Conservation (phyloP, 2,797 vertebrate species). For the Phyllotis vaccarum region DNA sequence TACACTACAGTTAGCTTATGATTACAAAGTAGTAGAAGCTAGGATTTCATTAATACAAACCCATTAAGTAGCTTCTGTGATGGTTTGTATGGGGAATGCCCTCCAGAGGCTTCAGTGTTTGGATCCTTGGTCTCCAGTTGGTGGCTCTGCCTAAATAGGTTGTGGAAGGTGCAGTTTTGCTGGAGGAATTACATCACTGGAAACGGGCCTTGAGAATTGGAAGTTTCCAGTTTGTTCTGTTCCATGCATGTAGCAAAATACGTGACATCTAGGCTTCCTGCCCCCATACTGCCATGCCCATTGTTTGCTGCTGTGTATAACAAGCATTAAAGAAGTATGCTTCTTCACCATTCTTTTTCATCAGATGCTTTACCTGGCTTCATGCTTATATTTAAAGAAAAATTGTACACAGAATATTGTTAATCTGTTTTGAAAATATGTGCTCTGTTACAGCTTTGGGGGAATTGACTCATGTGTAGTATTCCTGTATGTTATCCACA, state of each 20-base stretch:
- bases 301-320: not conserved
- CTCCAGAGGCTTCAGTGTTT: not conserved
- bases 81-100: not conserved
- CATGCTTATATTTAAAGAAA: not conserved
- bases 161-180: not conserved
- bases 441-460: not conserved
- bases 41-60: not conserved
- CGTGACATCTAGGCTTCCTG: not conserved
- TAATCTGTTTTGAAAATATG: slow-evolving; percentile 46
- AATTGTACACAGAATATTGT: not conserved
- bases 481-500: not conserved
- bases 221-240: not conserved
- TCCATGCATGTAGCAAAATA: not conserved
- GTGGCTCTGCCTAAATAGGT: not conserved
- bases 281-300: rapidly evolving
- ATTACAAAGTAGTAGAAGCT: not conserved
- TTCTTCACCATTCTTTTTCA: not conserved
- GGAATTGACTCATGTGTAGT: not conserved
- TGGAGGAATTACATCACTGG: not conserved
- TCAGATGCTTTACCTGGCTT: not conserved
- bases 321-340: not conserved
- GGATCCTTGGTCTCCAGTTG: not conserved
- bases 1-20: not conserved
- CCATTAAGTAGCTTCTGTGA: not conserved
- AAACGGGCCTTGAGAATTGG: not conserved